Evolutionary conservation across 2,113 vertebrate genomes (phyloP), one percentile per base, ranked within the genome.

Genomic region (Channa maculata): DNA sequence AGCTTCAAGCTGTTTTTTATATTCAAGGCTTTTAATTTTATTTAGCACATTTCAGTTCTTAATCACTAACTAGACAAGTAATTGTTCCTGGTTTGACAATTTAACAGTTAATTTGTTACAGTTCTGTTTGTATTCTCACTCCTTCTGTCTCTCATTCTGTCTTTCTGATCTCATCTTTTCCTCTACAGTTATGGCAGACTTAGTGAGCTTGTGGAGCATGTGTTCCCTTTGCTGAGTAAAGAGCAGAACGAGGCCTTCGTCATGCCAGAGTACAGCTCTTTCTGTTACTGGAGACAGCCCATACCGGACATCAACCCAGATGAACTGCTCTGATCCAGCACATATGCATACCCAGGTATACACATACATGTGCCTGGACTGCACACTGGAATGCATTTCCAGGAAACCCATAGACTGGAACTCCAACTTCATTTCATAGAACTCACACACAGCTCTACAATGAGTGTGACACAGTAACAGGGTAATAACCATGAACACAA

Each of bases 181-280:
- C 38, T 46, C 66, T 6, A 5, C 44, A 99, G 98, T 85, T 99
- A 99, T 79, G 91, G 96, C 90, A 91, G 97, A 70, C 94, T 99
- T 48, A 98, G 97, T 4, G 98, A 99, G 86, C 95, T 98, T 38
- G 98, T 99, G 88, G 98, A 99, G 70, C 96, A 99, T 0, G 96
- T 99, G 59, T 99, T 99, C 86, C 98, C 98, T 0, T 46, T 99
- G 86, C 90, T 98, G 85, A 95, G 87, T 82, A 98, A 99, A 92
- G 97, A 99, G 85, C 97, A 98, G 91, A 98, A 88, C 77, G 97
- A 96, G 7, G 97, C 97, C 52, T 98, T 99, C 74, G 85, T 81
- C 0, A 95, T 95, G 93, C 98, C 98, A 0, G 98, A 99, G 88
- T 99, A 93, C 93, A 99, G 98, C 88, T 96, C 97, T 12, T 99